Evolutionary conservation across 2,113 vertebrate species (phyloP).

Genomic region (Hypomesus transpacificus): DNA sequence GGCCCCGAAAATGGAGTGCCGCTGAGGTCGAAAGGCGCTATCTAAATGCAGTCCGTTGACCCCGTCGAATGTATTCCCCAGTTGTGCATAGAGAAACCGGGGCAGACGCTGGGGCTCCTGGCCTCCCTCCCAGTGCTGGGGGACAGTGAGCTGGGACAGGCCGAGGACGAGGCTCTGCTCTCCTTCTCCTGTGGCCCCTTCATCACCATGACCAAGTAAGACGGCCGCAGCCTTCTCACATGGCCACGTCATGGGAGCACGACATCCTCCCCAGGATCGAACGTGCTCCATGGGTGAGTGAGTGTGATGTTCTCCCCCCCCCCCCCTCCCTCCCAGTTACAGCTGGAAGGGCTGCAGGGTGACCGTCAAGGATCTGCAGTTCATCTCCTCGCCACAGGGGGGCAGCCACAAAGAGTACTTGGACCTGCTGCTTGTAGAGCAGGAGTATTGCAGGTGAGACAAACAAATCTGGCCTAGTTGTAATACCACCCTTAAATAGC

Average conservation of each 20-base stretch:
- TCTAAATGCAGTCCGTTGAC: too few relatives aligned
- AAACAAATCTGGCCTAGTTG: too few relatives aligned
- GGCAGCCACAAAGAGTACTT: slow-evolving; percentile 51
- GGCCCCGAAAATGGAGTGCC: too few relatives aligned
- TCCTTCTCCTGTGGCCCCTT: slow-evolving; percentile 75
- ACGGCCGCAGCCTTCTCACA: too few relatives aligned
- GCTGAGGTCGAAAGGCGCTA: too few relatives aligned
- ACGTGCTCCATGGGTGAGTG: too few relatives aligned
- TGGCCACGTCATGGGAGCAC: too few relatives aligned
- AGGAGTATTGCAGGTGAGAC: slow-evolving; percentile 76
- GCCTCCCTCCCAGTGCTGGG: slow-evolving; percentile 73
- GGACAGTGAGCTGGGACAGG: slow-evolving; percentile 75
- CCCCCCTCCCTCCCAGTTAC: slow-evolving; percentile 55
- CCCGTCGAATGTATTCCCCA: slow-evolving; percentile 38
- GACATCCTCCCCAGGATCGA: too few relatives aligned
- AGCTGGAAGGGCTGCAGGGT: slow-evolving; percentile 80
- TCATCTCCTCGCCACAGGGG: slow-evolving; percentile 37
- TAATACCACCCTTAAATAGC: too few relatives aligned
- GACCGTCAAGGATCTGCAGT: slow-evolving; percentile 77
- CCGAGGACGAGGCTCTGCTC: slow-evolving; percentile 73
- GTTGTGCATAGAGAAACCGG: slow-evolving; percentile 67
- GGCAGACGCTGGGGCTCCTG: slow-evolving; percentile 60
- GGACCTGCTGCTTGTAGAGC: slow-evolving; percentile 79
- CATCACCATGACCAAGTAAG: slow-evolving; percentile 83
- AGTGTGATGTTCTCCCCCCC: too few relatives aligned